Evolutionary conservation across 2,888 invertebrate genomes (phyloP).

Genomic region (Antheraea yamamai): DNA sequence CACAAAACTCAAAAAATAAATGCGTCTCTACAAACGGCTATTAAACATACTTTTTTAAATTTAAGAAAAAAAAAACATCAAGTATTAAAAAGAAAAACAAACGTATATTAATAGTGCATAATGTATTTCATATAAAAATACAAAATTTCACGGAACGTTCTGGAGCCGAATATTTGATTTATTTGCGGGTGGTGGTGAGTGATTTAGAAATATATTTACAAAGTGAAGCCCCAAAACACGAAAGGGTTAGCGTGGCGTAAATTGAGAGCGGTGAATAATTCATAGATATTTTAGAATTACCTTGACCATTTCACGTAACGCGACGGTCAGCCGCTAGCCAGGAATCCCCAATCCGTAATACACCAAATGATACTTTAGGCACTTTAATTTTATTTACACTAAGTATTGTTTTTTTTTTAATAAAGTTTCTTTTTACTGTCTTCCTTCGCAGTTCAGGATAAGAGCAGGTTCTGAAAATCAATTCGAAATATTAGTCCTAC

Average conservation of each 20-base stretch:
- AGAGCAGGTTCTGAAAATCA: constrained; percentile 76
- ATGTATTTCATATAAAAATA: constrained; percentile 51
- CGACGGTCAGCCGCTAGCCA: constrained; percentile 59
- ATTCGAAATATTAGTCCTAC: constrained; percentile 51
- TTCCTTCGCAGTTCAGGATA: constrained; percentile 73
- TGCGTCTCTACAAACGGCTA: not conserved
- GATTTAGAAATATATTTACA: constrained; percentile 75
- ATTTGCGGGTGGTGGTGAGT: constrained; percentile 58
- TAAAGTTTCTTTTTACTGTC: constrained; percentile 63
- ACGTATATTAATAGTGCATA: constrained; percentile 28
- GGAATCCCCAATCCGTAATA: constrained; percentile 54
- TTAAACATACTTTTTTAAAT: not conserved
- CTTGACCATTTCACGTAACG: constrained; percentile 81
- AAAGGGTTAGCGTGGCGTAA: constrained; percentile 74
- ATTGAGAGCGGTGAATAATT: constrained; percentile 72
- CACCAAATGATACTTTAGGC: constrained; percentile 53
- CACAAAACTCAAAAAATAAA: not conserved
- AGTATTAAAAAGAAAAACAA: constrained; percentile 27
- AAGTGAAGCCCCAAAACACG: constrained; percentile 70
- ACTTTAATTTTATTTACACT: constrained; percentile 61
- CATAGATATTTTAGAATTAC: constrained; percentile 71
- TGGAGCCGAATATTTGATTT: constrained; percentile 45
- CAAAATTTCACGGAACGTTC: constrained; percentile 36
- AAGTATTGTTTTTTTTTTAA: constrained; percentile 42
- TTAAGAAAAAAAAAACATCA: constrained; percentile 24